Evolutionary conservation across 1,140 invertebrate species (phyloP).

Genomic region (Ridgeia piscesae): DNA sequence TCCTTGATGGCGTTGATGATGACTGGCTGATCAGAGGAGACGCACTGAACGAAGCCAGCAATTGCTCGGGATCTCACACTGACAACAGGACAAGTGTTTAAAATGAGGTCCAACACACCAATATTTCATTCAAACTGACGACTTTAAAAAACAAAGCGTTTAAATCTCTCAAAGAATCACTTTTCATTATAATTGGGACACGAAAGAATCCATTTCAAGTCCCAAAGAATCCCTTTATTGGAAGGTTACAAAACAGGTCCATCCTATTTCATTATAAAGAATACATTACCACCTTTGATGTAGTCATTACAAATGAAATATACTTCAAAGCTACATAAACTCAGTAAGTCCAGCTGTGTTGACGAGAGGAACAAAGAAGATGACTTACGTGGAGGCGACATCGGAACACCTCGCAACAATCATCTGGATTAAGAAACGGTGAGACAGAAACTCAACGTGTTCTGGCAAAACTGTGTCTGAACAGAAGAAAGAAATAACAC

Average conservation of each 20-base stretch:
- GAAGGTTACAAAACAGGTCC: no score
- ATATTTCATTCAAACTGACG: no score
- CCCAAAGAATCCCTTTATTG: no score
- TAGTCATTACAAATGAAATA: not conserved
- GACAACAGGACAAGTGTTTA: constrained; percentile 19
- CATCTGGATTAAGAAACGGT: constrained; percentile 60
- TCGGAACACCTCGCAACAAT: constrained; percentile 63
- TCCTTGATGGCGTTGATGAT: constrained; percentile 54
- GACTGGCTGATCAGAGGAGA: constrained; percentile 51
- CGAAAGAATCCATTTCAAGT: no score
- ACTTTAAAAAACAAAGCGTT: no score
- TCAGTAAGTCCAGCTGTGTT: not conserved
- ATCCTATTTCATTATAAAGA: no score
- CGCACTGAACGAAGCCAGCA: constrained; percentile 60
- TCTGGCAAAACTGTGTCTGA: constrained; percentile 22
- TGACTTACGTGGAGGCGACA: constrained; percentile 58
- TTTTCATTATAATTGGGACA: no score
- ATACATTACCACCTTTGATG: no score
- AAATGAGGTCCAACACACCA: no score
- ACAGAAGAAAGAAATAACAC: not conserved
- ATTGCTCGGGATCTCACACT: constrained; percentile 65
- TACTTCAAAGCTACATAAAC: not conserved
- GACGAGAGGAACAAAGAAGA: not conserved
- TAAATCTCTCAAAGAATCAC: no score
- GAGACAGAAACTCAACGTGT: constrained; percentile 26